A percentile compares a stretch with the other conserved stretches of the same genome.
phyloP scores from a whole-genome alignment of 2,888 invertebrate genomes.

The Andrena hattorfiana region DNA sequence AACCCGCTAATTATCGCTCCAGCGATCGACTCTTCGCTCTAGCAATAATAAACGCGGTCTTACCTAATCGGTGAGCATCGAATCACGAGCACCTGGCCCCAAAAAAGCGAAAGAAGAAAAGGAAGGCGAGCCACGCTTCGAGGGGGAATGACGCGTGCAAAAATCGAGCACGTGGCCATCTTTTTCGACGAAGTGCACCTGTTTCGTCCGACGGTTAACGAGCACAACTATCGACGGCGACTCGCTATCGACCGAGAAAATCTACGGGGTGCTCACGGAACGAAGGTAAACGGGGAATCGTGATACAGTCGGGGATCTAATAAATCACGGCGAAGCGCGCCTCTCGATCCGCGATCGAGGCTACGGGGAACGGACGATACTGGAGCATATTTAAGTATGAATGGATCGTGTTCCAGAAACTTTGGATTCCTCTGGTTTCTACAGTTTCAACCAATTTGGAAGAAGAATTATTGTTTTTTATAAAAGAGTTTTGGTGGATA shows the following conservation, averaged over 20 bases:
- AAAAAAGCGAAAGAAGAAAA: conserved; percentile 9
- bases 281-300: conserved; percentile 37
- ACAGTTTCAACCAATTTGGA: no score
- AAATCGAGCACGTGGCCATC: conserved; percentile 22
- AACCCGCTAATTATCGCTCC: conserved; percentile 57
- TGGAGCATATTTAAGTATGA: conserved; percentile 23
- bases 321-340: conserved; percentile 56
- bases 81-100: conserved; percentile 5
- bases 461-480: no score
- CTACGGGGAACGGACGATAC: conserved; percentile 27
- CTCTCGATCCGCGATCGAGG: conserved; percentile 29
- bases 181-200: conserved; percentile 37
- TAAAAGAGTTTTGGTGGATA: no score
- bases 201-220: conserved; percentile 27
- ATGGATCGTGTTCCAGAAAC: conserved; percentile 35
- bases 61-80: conserved; percentile 47
- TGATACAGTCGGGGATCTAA: conserved; percentile 46
- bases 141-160: background rate
- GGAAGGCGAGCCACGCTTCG: background rate
- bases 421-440: background rate
- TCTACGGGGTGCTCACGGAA: conserved; percentile 27
- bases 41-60: conserved; percentile 39
- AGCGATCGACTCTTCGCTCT: conserved; percentile 51
- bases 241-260: conserved; percentile 50
- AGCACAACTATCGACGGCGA: conserved; percentile 13